A percentile compares a stretch with the other conserved stretches of the same genome.
phyloP scores from a whole-genome alignment of 2,888 invertebrate species.

The Germaria angustata region DNA sequence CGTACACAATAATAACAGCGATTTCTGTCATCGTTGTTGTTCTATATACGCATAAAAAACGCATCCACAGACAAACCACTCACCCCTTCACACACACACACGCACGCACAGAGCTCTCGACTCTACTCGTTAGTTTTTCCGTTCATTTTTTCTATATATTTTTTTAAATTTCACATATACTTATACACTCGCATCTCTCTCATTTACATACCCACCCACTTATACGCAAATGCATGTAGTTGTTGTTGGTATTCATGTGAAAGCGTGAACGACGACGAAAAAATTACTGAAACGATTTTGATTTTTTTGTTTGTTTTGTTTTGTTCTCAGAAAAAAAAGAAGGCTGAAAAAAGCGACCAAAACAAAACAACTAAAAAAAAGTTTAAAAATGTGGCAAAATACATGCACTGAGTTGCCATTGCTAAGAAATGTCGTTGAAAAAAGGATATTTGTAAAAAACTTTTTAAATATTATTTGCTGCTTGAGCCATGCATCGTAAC shows the following conservation, averaged over 20 bases:
- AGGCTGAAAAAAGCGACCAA: conserved; percentile 52
- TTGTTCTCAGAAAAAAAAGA: conserved; percentile 23
- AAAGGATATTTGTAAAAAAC: too few species aligned
- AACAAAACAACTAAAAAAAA: conserved; percentile 62
- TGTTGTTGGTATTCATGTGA: conserved; percentile 55
- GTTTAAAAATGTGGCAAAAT: conserved; percentile 68
- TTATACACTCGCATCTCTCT: conserved; percentile 36
- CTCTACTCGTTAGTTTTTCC: conserved; percentile 28
- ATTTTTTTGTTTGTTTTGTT: conserved; percentile 58
- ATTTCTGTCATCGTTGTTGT: conserved; percentile 62
- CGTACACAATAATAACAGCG: conserved; percentile 55
- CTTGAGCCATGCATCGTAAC: too few species aligned
- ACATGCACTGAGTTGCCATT: conserved; percentile 63
- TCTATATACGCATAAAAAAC: conserved; percentile 62
- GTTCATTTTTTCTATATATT: conserved; percentile 18
- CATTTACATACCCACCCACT: conserved; percentile 23
- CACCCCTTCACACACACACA: background rate
- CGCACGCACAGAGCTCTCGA: background rate
- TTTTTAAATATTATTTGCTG: too few species aligned
- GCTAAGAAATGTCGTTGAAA: background rate
- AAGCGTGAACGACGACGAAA: conserved; percentile 58
- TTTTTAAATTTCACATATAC: conserved; percentile 35
- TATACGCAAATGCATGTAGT: conserved; percentile 4
- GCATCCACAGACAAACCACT: conserved; percentile 33
- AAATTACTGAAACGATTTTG: conserved; percentile 60